Evolutionary conservation across 2,888 invertebrate species (phyloP), one percentile per base, ranked within the genome.

Genomic region (Cecidostiba fungosa): DNA sequence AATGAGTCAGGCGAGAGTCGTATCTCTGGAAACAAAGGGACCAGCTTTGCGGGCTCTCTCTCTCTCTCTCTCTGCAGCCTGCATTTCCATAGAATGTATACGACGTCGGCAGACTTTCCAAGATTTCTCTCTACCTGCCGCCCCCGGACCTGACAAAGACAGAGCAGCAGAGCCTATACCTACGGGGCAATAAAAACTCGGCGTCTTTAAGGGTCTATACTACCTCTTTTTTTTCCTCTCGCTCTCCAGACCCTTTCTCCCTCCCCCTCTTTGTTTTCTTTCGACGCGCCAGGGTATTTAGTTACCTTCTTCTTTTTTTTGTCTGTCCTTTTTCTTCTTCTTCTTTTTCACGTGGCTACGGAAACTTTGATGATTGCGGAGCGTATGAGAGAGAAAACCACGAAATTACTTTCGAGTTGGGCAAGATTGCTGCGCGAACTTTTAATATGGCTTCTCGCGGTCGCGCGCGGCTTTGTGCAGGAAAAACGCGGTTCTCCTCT

Each of bases 21-120:
- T 66, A 66, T 66, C 66, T 66, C n/a, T 43, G 78, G 85, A 87
- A 89, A 90, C 89, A 90, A 89, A 90, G 87, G 87, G 84, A 88
- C 88, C 87, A 88, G 88, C 82, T 73, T 62, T 32, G 77, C 86
- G 66, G 78, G 86, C 88, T 88, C 87, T 23, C 59, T 62, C 59
- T 23, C 26, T 59, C 62, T 16, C 66, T 14, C 26, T 0, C 70
- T 32, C 70, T n/a, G 39, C 66, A 23, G 50, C 8, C 87, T 87
- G 88, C 84, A 87, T 87, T 89, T 89, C 88, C 88, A 88, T 88
- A 88, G 89, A 90, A 89, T 87, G 29, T 29, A 89, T 87, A 84
- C 14, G 14, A 54, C 50, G 36, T 29, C 78, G 62, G 85, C 85
- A 80, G 88, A 88, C 89, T 89, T 89, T 89, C 76, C 85, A 89